Evolutionary conservation across 37 sponge, comb jelly and placozoan species (phyloP).

Genomic region (Amphimedon queenslandica): DNA sequence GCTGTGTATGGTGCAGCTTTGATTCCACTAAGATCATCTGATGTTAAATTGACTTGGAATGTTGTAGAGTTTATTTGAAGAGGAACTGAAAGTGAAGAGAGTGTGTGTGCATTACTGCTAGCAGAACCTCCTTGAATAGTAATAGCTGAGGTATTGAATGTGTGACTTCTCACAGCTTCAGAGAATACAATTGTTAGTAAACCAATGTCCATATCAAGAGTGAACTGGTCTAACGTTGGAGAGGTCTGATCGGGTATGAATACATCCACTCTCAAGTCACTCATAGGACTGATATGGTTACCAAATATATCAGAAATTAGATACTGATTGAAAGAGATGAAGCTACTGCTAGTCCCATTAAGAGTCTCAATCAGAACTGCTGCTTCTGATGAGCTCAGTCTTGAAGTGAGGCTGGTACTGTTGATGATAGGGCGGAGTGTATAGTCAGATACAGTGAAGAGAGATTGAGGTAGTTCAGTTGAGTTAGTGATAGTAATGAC

Average conservation of each 20-base stretch:
- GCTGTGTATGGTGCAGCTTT: conserved; percentile 55
- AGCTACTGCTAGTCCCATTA: background rate
- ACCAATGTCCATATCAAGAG: conserved; percentile 69
- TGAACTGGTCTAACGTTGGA: conserved; percentile 50
- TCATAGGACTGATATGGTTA: conserved; percentile 14
- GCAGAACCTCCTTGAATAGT: conserved; percentile 47
- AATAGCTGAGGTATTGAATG: conserved; percentile 46
- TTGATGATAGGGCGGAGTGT: background rate
- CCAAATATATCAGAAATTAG: conserved; percentile 56
- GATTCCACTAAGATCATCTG: conserved; percentile 58
- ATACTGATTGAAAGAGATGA: conserved; percentile 8
- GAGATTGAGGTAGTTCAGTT: background rate
- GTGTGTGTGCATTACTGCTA: conserved; percentile 28
- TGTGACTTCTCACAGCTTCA: conserved; percentile 48
- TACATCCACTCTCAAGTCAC: background rate
- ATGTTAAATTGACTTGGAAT: conserved; percentile 18
- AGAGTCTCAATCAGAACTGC: conserved; percentile 1
- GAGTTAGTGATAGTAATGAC: conserved; percentile 17
- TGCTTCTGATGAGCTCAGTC: conserved; percentile 8
- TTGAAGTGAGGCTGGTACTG: background rate
- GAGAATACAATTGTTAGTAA: conserved; percentile 48
- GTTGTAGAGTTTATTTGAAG: background rate
- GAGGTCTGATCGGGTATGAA: conserved; percentile 58
- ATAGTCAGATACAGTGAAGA: background rate
- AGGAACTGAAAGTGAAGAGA: conserved; percentile 6